These are phyloP conservation scores for Pionites leucogaster DNA, from an alignment of 2,113 vertebrate species.

Conservation along the genomic window DNA sequence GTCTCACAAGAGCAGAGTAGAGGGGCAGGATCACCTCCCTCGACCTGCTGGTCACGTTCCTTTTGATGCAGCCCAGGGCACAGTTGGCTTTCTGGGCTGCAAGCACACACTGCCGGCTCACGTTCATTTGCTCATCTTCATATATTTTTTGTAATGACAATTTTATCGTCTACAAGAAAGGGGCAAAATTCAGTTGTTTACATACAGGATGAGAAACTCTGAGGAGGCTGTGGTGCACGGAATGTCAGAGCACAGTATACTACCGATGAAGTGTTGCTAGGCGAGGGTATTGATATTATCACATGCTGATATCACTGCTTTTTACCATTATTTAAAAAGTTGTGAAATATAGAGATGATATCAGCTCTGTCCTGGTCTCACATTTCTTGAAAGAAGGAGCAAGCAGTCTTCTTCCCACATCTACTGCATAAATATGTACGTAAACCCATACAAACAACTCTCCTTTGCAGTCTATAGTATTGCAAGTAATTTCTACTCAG, in stretches of 20 bases:
- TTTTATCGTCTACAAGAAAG: background rate
- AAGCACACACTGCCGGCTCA: no score
- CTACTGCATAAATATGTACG: background rate
- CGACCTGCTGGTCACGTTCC: no score
- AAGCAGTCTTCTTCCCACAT: background rate
- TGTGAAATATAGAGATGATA: background rate
- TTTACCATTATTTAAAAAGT: background rate
- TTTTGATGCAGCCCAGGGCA: no score
- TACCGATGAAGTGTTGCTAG: background rate
- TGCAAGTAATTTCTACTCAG: background rate
- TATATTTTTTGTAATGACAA: background rate
- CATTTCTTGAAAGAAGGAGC: background rate
- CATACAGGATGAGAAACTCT: background rate
- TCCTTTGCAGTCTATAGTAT: background rate
- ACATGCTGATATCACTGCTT: background rate
- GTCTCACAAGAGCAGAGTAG: no score
- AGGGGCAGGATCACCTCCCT: no score
- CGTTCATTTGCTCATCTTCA: background rate
- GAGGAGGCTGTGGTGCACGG: background rate
- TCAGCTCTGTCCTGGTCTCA: background rate
- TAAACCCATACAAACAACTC: background rate
- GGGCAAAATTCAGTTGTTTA: background rate
- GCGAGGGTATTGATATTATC: background rate
- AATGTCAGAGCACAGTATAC: background rate
- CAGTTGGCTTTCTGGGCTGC: no score